Evolutionary conservation across 2,888 invertebrate species (phyloP).

Genomic region (Melanchra persicariae): DNA sequence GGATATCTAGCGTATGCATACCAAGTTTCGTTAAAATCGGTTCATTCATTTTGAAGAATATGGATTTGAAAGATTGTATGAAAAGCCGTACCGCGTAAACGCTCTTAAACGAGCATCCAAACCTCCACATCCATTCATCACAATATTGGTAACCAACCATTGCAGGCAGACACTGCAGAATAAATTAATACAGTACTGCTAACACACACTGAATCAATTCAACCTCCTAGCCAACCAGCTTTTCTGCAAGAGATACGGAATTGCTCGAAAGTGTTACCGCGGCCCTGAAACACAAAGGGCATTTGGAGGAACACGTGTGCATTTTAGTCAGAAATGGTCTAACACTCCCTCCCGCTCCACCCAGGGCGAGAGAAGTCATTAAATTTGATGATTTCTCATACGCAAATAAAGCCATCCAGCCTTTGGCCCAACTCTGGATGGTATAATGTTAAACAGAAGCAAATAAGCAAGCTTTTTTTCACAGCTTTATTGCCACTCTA

Average conservation of each 20-base stretch:
- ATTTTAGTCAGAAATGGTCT: not conserved
- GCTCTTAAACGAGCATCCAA: too few relatives aligned
- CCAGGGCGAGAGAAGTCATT: too few relatives aligned
- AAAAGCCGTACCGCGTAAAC: too few relatives aligned
- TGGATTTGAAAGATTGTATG: too few relatives aligned
- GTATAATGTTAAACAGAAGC: slow-evolving; percentile 56
- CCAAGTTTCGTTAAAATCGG: too few relatives aligned
- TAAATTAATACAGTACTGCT: slow-evolving; percentile 14
- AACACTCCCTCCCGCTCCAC: too few relatives aligned
- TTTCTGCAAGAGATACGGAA: not conserved
- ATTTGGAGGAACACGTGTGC: too few relatives aligned
- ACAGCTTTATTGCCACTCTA: slow-evolving; percentile 60
- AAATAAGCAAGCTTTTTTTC: slow-evolving; percentile 61
- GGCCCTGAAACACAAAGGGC: too few relatives aligned
- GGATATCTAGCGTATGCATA: too few relatives aligned
- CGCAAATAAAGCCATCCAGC: not conserved
- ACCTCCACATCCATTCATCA: slow-evolving; percentile 2
- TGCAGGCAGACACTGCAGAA: slow-evolving; percentile 23
- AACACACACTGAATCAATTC: slow-evolving; percentile 49
- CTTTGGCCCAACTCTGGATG: slow-evolving; percentile 21
- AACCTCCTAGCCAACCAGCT: not conserved
- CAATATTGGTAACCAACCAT: slow-evolving; percentile 22
- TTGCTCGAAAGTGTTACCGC: too few relatives aligned
- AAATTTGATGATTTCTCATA: too few relatives aligned
- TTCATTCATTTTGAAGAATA: too few relatives aligned